Base-by-base conservation (phyloP, 2,888 invertebrate species). In the Andrena minutula region DNA sequence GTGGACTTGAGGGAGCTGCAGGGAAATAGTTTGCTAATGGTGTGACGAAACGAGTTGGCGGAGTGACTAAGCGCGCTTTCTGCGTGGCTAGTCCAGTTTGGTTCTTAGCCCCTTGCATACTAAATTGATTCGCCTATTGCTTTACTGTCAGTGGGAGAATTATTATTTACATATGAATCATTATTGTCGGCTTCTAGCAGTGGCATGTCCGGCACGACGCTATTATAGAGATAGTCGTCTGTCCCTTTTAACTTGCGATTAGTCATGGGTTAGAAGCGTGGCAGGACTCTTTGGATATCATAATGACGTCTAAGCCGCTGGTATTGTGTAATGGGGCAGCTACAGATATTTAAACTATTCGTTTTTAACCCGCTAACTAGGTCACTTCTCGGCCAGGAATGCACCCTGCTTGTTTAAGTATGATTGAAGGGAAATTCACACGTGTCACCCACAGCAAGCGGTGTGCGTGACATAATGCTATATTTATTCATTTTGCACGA, bases 61-160 rank as follows among this genome's bases (percentile, higher is more conserved):
- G 56, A 71, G n/a, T 74, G 76, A 70, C 74, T 71, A 81, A 70
- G 79, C 80, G 49, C 51, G 56, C 63, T 73, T 49, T 68, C 78
- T 35, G 63, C 56, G 32, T 47, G 51, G 65, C 61, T 35, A 58
- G 41, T 58, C 69, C 65, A 56, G 56, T 73, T 73, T 30, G 41
- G 41, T 65, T 65, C 47, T 47, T 65, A 65, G 20, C 56, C 56
- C 56, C 26, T 56, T 26, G 56, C 56, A 26, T 10, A 4, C 7
- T 23, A 23, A 23, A 23, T 41, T 41, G 16, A 41, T 41, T 41
- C 16, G 41, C 41, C 5, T 41, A 41, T 41, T 16, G 41, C 26
- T 10, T 1, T 7, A 20, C 56, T 56, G 23, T 56, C 56, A 20
- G 10, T 23, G 10, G 56, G 23, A 26, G 56, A 10, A 10, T 20